Base-by-base conservation (phyloP, 1,140 invertebrate genomes). In the Drosophila persimilis region DNA sequence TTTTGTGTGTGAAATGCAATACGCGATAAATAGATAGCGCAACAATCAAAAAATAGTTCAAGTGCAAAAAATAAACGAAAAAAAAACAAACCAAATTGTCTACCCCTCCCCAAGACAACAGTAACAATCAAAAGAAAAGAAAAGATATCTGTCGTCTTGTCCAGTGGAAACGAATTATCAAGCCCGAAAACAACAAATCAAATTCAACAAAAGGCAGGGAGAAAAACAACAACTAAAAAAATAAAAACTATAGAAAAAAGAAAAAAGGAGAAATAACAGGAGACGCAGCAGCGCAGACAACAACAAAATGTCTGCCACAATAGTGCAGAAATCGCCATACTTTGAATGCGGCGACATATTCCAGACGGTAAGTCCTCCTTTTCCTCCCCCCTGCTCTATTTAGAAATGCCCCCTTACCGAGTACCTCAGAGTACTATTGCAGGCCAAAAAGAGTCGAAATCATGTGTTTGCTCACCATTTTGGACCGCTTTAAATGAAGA, bases 301-400 rank as follows among this genome's bases (percentile, higher is more conserved):
- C 44, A 45, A 74, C 52, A 80, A 73, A 17, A 85, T 85, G 81
- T 75, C 81, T 41, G 77, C 77, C 48, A 77, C 77, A 63, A 63
- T 85, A 73, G 80, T 70, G 24, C 81, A 85, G 53, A 85, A 86
- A 57, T 73, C 63, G 54, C 81, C 61, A 17, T 86, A 61, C 41
- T 85, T 67, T 15, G 81, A 85, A 22, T 86, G 81, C 48, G 54
- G 62, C 63, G 73, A 85, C 43, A 58, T 85, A 35, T 77, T 86
- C 26, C 73, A 77, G 46, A 13, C 64, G 81, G 81, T 85, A 74
- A 85, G 81, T 85, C 6, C 3, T 20, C 20, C 20, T 5, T 1
- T 17, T 17, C 17, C 17, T 17, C 17, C 7, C 7, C 29, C 7
- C 29, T 31, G 2, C 29, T 3, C 29, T 8, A 31, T 6, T 31